A percentile compares a stretch with the other conserved stretches of the same genome.
phyloP scores from a whole-genome alignment of 2,888 invertebrate species.

The Deroplatys truncata region DNA sequence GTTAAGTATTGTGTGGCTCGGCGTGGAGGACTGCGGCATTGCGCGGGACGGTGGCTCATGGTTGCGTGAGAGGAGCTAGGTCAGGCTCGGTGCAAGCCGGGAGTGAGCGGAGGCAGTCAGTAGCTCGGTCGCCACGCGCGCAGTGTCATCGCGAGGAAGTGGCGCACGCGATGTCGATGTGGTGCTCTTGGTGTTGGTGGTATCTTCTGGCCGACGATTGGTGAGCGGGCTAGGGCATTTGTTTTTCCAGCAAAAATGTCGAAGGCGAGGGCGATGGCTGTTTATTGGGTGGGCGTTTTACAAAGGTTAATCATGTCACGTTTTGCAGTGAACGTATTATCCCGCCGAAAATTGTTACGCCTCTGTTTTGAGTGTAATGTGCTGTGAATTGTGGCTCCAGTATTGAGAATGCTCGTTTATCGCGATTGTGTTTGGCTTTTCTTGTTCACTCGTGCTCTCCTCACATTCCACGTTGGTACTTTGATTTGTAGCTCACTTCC shows the following conservation, averaged over 20 bases:
- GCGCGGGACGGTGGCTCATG: not conserved
- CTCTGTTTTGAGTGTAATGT: too few species aligned
- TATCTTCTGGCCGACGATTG: conserved; percentile 7
- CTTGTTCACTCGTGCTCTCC: too few species aligned
- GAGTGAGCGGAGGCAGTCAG: conserved; percentile 10
- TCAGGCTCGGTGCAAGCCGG: conserved; percentile 18
- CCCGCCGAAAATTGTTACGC: too few species aligned
- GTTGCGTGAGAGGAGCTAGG: not conserved
- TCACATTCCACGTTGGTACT: too few species aligned
- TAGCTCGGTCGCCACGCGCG: conserved; percentile 20
- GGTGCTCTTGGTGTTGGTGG: conserved; percentile 1
- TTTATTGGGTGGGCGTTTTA: not conserved
- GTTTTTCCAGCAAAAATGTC: not conserved
- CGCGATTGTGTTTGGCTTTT: too few species aligned
- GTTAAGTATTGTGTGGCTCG: not conserved
- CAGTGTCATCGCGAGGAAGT: conserved; percentile 34
- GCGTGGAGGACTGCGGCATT: not conserved
- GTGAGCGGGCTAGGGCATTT: not conserved
- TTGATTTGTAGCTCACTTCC: too few species aligned
- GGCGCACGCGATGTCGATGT: conserved; percentile 28
- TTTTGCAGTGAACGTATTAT: not conserved
- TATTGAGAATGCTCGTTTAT: too few species aligned
- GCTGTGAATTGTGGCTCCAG: too few species aligned
- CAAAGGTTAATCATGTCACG: not conserved
- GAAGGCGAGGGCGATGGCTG: not conserved